phyloP scores from a whole-genome alignment of 2,113 vertebrate species.

The Neopipo cinnamomea region DNA sequence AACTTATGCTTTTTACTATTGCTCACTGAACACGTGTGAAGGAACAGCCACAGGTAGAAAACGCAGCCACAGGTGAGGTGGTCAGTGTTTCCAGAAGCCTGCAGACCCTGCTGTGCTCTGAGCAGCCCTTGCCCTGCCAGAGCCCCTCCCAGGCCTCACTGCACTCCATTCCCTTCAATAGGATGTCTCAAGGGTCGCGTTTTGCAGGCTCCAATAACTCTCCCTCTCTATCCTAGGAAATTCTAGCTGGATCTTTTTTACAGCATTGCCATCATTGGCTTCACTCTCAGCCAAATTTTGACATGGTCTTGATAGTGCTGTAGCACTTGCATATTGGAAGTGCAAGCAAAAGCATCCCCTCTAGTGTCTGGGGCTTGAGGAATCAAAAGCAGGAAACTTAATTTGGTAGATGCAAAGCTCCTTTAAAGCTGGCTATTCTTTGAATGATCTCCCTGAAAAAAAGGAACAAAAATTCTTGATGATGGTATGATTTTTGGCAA shows the following conservation, averaged over 20 bases:
- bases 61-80: neutral
- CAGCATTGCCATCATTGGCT: neutral
- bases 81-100: neutral
- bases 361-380: neutral
- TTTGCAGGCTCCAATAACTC: neutral
- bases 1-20: neutral
- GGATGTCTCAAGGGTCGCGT: neutral
- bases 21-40: accelerated
- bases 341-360: neutral
- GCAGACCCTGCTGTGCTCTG: neutral
- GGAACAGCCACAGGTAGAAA: neutral
- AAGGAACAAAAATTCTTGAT: neutral
- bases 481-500: neutral
- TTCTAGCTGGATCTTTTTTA: neutral
- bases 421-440: neutral
- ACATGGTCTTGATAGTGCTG: neutral
- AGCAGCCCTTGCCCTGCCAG: neutral
- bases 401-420: neutral
- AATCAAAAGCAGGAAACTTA: neutral
- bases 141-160: neutral
- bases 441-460: neutral
- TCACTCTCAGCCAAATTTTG: neutral
- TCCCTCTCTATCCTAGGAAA: neutral
- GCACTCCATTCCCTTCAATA: neutral
- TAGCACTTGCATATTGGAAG: neutral